These are phyloP conservation scores for Cyclopterus lumpus DNA, from an alignment of 2,797 vertebrate genomes.

Conservation along the genomic window DNA sequence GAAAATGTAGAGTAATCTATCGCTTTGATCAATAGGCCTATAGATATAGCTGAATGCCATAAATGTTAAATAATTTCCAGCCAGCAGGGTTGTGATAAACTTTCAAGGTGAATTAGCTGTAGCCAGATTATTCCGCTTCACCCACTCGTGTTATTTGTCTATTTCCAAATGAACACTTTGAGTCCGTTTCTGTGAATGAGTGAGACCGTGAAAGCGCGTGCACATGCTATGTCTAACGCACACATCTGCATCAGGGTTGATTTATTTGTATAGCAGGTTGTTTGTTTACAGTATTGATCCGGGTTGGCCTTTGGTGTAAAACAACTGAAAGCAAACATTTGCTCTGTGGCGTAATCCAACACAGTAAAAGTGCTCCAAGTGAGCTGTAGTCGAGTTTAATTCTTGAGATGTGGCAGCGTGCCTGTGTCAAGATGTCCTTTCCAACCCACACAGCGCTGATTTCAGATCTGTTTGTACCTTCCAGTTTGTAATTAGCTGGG, in stretches of 20 bases:
- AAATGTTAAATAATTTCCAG: neutral
- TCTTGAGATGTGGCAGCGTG: slow-evolving; percentile 3
- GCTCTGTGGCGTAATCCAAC: neutral
- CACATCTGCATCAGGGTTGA: neutral
- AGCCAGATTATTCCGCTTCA: neutral
- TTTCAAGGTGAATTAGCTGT: slow-evolving; percentile 42
- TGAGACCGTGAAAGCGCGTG: neutral
- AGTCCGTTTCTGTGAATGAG: neutral
- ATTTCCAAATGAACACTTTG: slow-evolving; percentile 8
- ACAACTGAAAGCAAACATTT: slow-evolving; percentile 20
- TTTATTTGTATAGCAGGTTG: slow-evolving; percentile 15
- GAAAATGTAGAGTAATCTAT: neutral
- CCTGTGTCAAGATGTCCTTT: slow-evolving; percentile 7
- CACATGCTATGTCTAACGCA: neutral
- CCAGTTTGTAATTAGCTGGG: slow-evolving; percentile 45
- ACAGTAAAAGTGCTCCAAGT: slow-evolving; percentile 8
- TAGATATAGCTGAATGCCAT: neutral
- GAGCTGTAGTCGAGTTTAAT: slow-evolving; percentile 10
- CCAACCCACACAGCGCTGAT: slow-evolving; percentile 26
- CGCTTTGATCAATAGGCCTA: neutral
- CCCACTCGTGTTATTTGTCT: neutral
- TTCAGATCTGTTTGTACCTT: slow-evolving; percentile 45
- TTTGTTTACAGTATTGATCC: slow-evolving; percentile 37
- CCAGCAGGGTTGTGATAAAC: slow-evolving; percentile 31
- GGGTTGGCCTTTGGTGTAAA: slow-evolving; percentile 22